Evolutionary conservation across 1,140 invertebrate genomes (phyloP), one percentile per base, ranked within the genome.

Genomic region (Sesamia nonagrioides): DNA sequence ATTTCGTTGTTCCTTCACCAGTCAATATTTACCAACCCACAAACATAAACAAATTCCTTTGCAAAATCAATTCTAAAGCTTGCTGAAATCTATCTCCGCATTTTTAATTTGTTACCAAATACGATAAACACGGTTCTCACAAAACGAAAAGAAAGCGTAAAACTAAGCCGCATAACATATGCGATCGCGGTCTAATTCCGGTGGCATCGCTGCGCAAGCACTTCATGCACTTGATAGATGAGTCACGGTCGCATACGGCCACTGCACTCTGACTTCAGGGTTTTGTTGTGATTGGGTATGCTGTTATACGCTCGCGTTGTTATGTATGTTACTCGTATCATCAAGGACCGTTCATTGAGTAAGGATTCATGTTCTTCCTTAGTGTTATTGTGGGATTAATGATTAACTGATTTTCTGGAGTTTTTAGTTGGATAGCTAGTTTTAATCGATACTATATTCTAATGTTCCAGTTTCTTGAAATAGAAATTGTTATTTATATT

Each of bases 191-290:
- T 77, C 74, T 77, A 77, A 77, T 77, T 77, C 61, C 61, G 48
- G 74, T 77, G 74, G 74, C 61, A 54, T 15, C 61, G 71, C 27
- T 27, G 71, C 71, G 71, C 52, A 42, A 35, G 68, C 73, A 58
- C n/a, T n/a, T n/a, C 33, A 75, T 63, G 73, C 73, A 75, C 73
- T 75, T 45, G 86, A 87, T 82, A 82, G 87, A 89, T 89, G 86
- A 88, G 77, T 89, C 88, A 89, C 81, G 86, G 88, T 80, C 83
- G 81, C 82, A 66, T 77, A 82, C 80, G 86, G 83, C 77, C 85
- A 84, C 73, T 87, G 87, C 85, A 85, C 86, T 79, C 88, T 35
- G 45, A 71, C 71, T 71, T n/a, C n/a, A 63, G 78, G 72, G 63
- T 66, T 75, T 76, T 81, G 77, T 77, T 77, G 66, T 79, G 77